Conservation (phyloP, 2,113 vertebrate genomes). For the Neolamprologus modestus region DNA sequence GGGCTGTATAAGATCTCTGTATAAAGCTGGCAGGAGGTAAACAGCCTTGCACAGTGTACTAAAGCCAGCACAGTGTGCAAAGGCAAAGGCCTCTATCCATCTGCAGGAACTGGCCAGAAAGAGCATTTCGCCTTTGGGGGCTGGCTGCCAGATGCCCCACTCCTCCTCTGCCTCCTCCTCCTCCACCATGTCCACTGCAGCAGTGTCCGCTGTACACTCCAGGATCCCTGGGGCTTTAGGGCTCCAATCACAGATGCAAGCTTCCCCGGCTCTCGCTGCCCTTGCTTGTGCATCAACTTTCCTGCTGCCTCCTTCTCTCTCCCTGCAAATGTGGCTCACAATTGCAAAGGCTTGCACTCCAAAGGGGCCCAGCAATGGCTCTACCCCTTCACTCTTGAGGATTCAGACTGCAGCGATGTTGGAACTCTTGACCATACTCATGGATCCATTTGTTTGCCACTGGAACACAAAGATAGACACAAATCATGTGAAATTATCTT, state of each 20-base stretch:
- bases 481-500: neutral
- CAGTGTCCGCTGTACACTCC: neutral
- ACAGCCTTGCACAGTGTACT: constrained; percentile 22
- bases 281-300: neutral
- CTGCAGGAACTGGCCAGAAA: constrained; percentile 10
- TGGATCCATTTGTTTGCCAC: constrained; percentile 97
- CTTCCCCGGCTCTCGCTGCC: neutral
- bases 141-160: constrained; percentile 8
- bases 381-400: constrained; percentile 71
- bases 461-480: constrained; percentile 46
- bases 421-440: constrained; percentile 88
- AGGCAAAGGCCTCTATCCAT: constrained; percentile 23
- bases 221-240: constrained; percentile 7
- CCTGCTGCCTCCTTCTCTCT: neutral
- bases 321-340: constrained; percentile 10
- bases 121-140: constrained; percentile 11
- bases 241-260: constrained; percentile 23
- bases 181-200: constrained; percentile 7
- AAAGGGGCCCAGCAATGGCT: constrained; percentile 6
- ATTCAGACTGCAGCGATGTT: constrained; percentile 72
- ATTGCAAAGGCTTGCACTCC: constrained; percentile 37
- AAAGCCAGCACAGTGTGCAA: constrained; percentile 31
- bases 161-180: neutral
- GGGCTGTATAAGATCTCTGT: neutral
- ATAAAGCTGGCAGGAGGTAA: constrained; percentile 21